phyloP scores from a whole-genome alignment of 2,888 invertebrate species.

The Tridacna crocea region DNA sequence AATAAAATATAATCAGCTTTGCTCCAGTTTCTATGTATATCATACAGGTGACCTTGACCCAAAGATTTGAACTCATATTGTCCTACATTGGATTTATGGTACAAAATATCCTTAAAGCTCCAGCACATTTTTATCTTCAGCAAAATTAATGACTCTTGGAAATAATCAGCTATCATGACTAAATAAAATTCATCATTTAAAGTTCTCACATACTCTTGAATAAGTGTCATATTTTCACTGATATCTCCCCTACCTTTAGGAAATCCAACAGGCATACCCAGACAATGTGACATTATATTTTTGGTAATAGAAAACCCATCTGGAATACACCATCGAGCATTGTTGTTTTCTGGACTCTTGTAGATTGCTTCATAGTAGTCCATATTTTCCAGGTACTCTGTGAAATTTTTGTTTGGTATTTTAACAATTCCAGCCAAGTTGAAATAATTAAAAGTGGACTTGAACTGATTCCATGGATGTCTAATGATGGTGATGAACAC shows the following conservation, averaged over 20 bases:
- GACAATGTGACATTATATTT: conserved; percentile 80
- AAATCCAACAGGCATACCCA: conserved; percentile 81
- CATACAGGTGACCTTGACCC: conserved; percentile 48
- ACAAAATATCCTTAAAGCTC: conserved; percentile 81
- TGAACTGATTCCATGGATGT: conserved; percentile 80
- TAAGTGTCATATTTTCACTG: conserved; percentile 51
- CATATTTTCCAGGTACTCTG: conserved; percentile 75
- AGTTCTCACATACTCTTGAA: conserved; percentile 68
- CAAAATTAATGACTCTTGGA: conserved; percentile 81
- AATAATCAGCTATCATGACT: conserved; percentile 82
- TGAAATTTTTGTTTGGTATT: conserved; percentile 64
- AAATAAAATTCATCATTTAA: conserved; percentile 76
- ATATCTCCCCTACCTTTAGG: conserved; percentile 69
- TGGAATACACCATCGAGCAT: conserved; percentile 76
- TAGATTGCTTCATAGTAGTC: conserved; percentile 77
- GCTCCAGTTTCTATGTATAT: conserved; percentile 77
- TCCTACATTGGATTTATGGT: conserved; percentile 70
- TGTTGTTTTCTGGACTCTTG: conserved; percentile 60
- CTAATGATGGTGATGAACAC: conserved; percentile 79
- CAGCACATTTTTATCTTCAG: conserved; percentile 81
- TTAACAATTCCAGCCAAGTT: conserved; percentile 70
- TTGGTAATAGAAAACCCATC: conserved; percentile 78
- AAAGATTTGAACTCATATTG: conserved; percentile 52
- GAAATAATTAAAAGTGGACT: conserved; percentile 81
- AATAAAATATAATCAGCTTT: conserved; percentile 78